Base-by-base conservation (phyloP, 2,797 vertebrate species). In the Nothura maculosa region DNA sequence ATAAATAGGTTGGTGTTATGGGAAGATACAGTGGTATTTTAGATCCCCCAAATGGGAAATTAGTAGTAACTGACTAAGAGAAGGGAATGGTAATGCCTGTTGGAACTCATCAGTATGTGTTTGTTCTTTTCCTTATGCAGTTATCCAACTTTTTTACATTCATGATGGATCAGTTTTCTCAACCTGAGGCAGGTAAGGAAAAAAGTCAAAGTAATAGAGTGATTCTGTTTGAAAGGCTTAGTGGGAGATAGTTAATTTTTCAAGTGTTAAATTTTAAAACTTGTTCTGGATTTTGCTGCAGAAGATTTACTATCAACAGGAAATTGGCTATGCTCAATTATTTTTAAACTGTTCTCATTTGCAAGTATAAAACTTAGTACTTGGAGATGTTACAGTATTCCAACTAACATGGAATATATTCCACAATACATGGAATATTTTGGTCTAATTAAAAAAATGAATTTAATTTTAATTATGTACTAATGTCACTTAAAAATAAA, bases 121-220 rank as follows among this genome's bases (percentile, higher is more conserved):
- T 93, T 92, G 72, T 95, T 96, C 74, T 91, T 97, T 96, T 97
- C 91, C 7, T n/a, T 85, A 14, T 9, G 61, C 93, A 99, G 99
- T 98, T 99, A 27, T 99, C 99, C 77, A 98, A 98, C 93, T 99
- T 99, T 96, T 99, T 99, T 96, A 98, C 98, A 38, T 99, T 99
- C 96, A 99, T 99, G 99, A 96, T 99, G 94, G 98, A 99, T 97
- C 98, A 98, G 96, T 98, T 98, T 94, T 97, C 97, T 77, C 97
- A 97, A 63, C 94, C 97, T 21, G 98, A 98, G 27, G 95, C 98
- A 98, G 98, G 99, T 99, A 94, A 98, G 95, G 20, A 66, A 69
- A 85, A 93, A 81, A 73, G 42, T 48, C 36, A 72, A 84, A 86
- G 55, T 64, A 63, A 88, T 50, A 19, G 3, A 22, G 38, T 84